phyloP scores from a whole-genome alignment of 2,888 invertebrate species.

The Drosophila stalkeri region DNA sequence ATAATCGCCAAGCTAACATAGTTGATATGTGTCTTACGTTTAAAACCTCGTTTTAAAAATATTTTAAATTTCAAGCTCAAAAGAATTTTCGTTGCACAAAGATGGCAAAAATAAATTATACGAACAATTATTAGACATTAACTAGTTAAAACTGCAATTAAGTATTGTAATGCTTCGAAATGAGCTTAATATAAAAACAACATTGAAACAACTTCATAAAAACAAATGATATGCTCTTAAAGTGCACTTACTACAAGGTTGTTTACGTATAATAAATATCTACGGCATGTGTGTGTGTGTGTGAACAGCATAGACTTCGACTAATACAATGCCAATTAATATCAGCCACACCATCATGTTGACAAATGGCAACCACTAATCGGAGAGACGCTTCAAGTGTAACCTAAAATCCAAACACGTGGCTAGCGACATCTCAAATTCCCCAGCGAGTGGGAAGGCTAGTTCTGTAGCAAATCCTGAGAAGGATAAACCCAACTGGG shows the following conservation, averaged over 20 bases:
- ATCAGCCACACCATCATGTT: slow-evolving; percentile 64
- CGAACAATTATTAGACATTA: slow-evolving; percentile 16
- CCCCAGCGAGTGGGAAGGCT: slow-evolving; percentile 58
- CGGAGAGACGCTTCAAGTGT: slow-evolving; percentile 55
- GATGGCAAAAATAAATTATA: background rate
- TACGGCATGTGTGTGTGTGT: background rate
- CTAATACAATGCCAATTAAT: slow-evolving; percentile 76
- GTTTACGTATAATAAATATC: slow-evolving; percentile 6
- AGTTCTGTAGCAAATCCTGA: slow-evolving; percentile 30
- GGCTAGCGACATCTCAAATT: slow-evolving; percentile 59
- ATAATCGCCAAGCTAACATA: background rate
- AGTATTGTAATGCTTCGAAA: slow-evolving; percentile 1
- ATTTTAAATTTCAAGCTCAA: background rate
- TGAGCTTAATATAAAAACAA: slow-evolving; percentile 2
- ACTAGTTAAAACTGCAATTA: slow-evolving; percentile 3
- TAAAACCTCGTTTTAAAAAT: background rate
- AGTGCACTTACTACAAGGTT: slow-evolving; percentile 24
- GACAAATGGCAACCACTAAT: slow-evolving; percentile 80
- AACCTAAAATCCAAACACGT: slow-evolving; percentile 74
- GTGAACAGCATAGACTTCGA: slow-evolving; percentile 49
- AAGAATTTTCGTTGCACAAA: background rate
- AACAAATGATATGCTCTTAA: slow-evolving; percentile 8
- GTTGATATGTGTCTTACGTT: background rate
- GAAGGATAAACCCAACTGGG: slow-evolving; percentile 1
- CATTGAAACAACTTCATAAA: slow-evolving; percentile 5